Percentiles rank a stretch among this genome's conserved stretches.
Conservation (phyloP, 1,140 invertebrate genomes). For the Lordiphosa mommai region DNA sequence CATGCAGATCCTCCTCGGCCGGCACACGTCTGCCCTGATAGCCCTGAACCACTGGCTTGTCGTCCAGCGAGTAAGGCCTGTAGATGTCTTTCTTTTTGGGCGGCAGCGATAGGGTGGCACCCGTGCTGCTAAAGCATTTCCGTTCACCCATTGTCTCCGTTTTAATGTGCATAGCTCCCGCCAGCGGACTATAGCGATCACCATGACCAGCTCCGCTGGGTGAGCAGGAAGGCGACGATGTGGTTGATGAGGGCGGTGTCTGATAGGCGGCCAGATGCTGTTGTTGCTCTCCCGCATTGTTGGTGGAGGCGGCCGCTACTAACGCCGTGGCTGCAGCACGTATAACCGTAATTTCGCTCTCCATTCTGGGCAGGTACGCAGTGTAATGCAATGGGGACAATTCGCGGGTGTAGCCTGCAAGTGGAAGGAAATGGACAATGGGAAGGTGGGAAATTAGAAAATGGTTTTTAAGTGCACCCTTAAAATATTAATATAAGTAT, state of each 20-base stretch:
- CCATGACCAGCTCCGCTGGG: constrained; percentile 40
- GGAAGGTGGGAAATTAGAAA: not conserved
- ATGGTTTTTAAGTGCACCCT: too few species aligned
- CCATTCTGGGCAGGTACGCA: constrained; percentile 82
- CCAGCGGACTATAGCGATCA: constrained; percentile 59
- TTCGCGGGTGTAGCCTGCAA: constrained; percentile 83
- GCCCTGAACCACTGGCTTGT: constrained; percentile 80
- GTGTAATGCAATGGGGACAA: constrained; percentile 84
- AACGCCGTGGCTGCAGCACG: constrained; percentile 66
- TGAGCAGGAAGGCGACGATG: constrained; percentile 70
- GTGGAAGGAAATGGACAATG: not conserved
- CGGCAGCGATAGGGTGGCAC: constrained; percentile 88
- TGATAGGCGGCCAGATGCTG: constrained; percentile 65
- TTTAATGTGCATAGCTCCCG: constrained; percentile 49
- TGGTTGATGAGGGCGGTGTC: constrained; percentile 73
- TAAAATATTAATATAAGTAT: too few species aligned
- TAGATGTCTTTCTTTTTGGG: constrained; percentile 94
- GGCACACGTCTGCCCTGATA: constrained; percentile 83
- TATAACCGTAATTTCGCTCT: constrained; percentile 81
- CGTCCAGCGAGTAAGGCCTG: constrained; percentile 89
- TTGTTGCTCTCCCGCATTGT: constrained; percentile 11
- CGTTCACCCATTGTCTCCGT: constrained; percentile 62
- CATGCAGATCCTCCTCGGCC: constrained; percentile 89
- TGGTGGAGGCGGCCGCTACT: constrained; percentile 64
- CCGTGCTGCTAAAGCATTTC: constrained; percentile 90